Percentiles rank a stretch among this genome's conserved stretches.
These are phyloP conservation scores for Teleopsis dalmanni DNA, from an alignment of 1,140 invertebrate genomes.

Conservation along the genomic window DNA sequence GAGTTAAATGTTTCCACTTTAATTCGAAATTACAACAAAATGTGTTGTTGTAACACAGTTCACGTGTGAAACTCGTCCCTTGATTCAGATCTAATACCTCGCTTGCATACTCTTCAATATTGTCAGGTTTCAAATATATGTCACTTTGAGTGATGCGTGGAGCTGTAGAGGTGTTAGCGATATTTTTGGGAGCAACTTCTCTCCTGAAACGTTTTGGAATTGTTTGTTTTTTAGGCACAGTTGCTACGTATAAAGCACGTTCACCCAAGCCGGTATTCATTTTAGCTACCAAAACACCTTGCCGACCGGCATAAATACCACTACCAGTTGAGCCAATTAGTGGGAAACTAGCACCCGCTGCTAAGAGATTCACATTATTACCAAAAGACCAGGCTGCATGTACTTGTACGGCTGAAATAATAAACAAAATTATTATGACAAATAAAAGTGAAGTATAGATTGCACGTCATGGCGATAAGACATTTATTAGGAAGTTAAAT, in stretches of 20 bases:
- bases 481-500: too few species aligned
- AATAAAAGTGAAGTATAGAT: too few species aligned
- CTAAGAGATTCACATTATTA: constrained; percentile 49
- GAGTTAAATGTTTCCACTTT: constrained; percentile 9
- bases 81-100: constrained; percentile 1
- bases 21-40: constrained; percentile 32
- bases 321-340: constrained; percentile 37
- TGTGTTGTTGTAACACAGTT: constrained; percentile 4
- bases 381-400: constrained; percentile 47
- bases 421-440: too few species aligned
- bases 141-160: background rate
- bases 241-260: constrained; percentile 25
- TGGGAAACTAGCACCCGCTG: constrained; percentile 43
- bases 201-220: background rate
- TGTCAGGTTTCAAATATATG: constrained; percentile 24
- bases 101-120: constrained; percentile 21
- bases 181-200: background rate
- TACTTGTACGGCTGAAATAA: constrained; percentile 44
- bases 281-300: constrained; percentile 18
- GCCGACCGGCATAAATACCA: constrained; percentile 44
- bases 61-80: background rate
- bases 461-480: too few species aligned
- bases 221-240: constrained; percentile 39
- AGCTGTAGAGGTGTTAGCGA: background rate
- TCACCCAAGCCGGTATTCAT: constrained; percentile 16